Evolutionary conservation across 1,140 invertebrate genomes (phyloP).

Genomic region (Planococcus citri): DNA sequence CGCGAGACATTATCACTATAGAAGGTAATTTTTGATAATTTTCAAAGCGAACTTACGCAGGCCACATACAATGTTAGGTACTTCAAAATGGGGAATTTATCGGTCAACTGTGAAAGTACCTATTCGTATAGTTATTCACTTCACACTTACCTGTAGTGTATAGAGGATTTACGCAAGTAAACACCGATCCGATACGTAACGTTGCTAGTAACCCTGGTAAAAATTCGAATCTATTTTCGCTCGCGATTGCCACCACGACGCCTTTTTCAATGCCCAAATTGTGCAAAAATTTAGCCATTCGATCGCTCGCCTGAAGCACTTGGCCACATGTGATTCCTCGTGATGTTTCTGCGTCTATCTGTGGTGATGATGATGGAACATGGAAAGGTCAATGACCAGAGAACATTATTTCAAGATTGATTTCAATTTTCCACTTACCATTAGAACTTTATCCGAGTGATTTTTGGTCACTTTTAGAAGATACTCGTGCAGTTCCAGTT

Average conservation of each 20-base stretch:
- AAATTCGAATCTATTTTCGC: constrained; percentile 5
- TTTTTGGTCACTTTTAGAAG: not conserved
- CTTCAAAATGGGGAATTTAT: too few relatives aligned
- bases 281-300: not conserved
- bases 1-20: not conserved
- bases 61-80: too few relatives aligned
- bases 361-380: too few relatives aligned
- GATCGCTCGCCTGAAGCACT: not conserved
- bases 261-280: not conserved
- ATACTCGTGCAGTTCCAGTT: not conserved
- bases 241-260: not conserved
- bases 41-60: too few relatives aligned
- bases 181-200: not conserved
- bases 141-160: not conserved
- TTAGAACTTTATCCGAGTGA: not conserved
- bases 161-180: constrained; percentile 1
- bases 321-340: not conserved
- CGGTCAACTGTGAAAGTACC: too few relatives aligned
- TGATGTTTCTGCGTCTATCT: not conserved
- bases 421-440: not conserved
- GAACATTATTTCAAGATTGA: too few relatives aligned
- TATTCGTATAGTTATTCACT: too few relatives aligned
- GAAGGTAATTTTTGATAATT: too few relatives aligned
- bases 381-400: too few relatives aligned
- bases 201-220: not conserved